A percentile compares a stretch with the other conserved stretches of the same genome.
Conservation (phyloP, 2,113 vertebrate species). For the Centropus unirufus region DNA sequence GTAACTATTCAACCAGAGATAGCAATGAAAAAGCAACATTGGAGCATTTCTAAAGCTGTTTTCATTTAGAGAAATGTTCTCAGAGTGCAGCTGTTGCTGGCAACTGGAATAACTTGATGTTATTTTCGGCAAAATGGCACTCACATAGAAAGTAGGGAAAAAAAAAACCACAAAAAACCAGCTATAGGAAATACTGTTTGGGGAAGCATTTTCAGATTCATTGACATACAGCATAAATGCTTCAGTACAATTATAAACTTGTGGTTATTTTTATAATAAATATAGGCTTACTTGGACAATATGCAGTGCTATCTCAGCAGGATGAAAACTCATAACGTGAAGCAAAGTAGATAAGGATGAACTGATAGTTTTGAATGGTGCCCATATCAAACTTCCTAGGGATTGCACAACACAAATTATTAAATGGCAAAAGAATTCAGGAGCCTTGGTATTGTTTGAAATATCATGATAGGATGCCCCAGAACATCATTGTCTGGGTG, state of each 20-base stretch:
- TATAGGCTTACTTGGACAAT: neutral
- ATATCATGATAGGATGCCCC: neutral
- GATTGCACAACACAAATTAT: neutral
- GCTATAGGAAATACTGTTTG: neutral
- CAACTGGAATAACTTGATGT: neutral
- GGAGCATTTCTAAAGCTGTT: neutral
- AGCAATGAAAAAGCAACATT: neutral
- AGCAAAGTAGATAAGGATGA: neutral
- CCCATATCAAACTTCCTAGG: neutral
- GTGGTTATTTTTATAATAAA: neutral
- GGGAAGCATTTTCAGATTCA: neutral
- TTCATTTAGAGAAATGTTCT: neutral
- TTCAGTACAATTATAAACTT: neutral
- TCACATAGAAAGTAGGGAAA: neutral
- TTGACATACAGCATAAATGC: too few relatives aligned
- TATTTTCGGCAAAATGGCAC: neutral
- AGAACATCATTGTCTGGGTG: neutral
- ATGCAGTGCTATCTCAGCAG: neutral
- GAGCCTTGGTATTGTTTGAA: neutral
- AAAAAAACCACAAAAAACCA: neutral
- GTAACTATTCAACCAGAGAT: neutral
- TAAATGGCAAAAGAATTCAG: neutral
- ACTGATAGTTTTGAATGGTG: neutral
- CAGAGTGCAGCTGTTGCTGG: neutral
- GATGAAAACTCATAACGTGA: neutral